phyloP scores from a whole-genome alignment of 2,113 vertebrate genomes.

The Amblyopsis rosae region DNA sequence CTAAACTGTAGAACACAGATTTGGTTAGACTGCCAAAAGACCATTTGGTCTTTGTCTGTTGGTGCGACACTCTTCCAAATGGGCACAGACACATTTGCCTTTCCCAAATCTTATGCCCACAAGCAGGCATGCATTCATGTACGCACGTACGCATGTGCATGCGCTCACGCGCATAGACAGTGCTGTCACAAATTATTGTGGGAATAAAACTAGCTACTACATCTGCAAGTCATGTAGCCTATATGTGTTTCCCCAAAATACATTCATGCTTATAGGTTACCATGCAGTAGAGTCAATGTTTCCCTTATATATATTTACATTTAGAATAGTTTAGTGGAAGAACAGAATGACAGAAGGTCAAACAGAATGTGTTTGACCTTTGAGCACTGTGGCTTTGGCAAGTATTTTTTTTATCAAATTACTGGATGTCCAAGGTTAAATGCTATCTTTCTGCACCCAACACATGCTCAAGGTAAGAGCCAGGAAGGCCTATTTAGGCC shows the following conservation, averaged over 20 bases:
- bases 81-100: slow-evolving; percentile 3
- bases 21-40: slow-evolving; percentile 51
- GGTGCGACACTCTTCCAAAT: slow-evolving; percentile 19
- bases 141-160: neutral
- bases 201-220: too few species aligned
- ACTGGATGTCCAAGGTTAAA: slow-evolving; percentile 34
- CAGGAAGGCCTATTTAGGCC: neutral
- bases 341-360: slow-evolving; percentile 1
- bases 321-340: too few species aligned
- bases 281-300: neutral
- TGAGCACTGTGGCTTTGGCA: slow-evolving; percentile 5
- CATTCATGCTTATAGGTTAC: neutral
- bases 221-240: too few species aligned
- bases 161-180: neutral
- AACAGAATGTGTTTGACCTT: neutral
- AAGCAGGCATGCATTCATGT: slow-evolving; percentile 2
- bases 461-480: neutral
- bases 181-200: too few species aligned
- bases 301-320: too few species aligned
- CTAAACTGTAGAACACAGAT: slow-evolving; percentile 35
- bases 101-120: slow-evolving; percentile 15
- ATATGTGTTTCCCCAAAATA: neutral
- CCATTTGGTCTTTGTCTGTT: slow-evolving; percentile 56
- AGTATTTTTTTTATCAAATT: slow-evolving; percentile 24
- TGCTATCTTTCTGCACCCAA: slow-evolving; percentile 1